Evolutionary conservation across 1,140 invertebrate genomes (phyloP), one percentile per base, ranked within the genome.

Genomic region (Dendroctonus valens): DNA sequence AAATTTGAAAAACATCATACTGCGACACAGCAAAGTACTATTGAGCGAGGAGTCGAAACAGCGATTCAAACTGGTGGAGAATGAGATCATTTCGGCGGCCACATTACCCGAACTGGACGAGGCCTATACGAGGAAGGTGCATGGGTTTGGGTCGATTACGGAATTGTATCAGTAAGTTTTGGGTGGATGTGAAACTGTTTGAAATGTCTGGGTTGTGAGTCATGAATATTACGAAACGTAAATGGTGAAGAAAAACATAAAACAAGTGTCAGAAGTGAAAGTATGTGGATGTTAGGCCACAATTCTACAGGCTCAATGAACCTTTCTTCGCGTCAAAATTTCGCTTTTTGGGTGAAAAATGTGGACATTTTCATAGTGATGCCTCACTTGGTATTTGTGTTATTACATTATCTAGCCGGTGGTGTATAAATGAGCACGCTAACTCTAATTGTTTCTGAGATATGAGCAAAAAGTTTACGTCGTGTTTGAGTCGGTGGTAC

Each of bases 61-160:
- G 48, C 84, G 83, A 50, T 85, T 84, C 71, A 80, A 83, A 59
- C 81, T 94, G 39, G 89, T 90, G 69, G 89, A 92, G 76, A 84
- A 88, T 14, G 88, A 89, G 69, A 92, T 96, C 38, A 87, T 92
- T 50, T 87, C 89, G 0, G 90, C 93, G 3, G 92, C 91, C 2
- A 93, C 93, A 0, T 77, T 96, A 66, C 87, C 90, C 0, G 91
- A 94, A 76, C 77, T 97, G 11, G 94, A 97, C 77, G 92, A 95
- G 74, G 89, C 89, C 1, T 96, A 94, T 73, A 94, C 91, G 9
- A 89, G 89, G 70, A 85, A 83, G 75, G 81, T 91, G n/a, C 83
- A 88, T 69, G 91, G 91, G 52, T 96, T 92, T 75, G 78, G 83
- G 57, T 87, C 86, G 5, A 86, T 93, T 3, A 82, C 86, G 14